A percentile compares a stretch with the other conserved stretches of the same genome.
Conservation (phyloP, 2,797 vertebrate species). For the Lateolabrax maculatus region DNA sequence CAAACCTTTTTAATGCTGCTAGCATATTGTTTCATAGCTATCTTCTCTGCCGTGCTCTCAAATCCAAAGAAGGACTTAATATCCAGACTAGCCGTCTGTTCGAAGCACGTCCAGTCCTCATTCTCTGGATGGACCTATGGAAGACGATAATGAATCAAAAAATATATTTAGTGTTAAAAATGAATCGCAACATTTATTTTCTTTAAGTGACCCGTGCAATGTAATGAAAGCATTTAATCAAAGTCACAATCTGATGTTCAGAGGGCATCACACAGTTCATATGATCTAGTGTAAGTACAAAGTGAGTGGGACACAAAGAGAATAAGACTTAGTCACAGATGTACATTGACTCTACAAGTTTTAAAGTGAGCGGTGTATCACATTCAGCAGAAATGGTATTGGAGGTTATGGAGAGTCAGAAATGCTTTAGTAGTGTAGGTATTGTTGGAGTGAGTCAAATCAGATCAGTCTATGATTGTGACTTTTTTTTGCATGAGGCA, state of each 20-base stretch:
- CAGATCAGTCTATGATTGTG: not conserved
- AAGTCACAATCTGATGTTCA: not conserved
- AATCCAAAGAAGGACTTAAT: constrained; percentile 99
- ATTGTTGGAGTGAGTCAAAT: not conserved
- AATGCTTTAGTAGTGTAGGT: not conserved
- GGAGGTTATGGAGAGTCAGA: not conserved
- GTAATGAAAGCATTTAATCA: too few species aligned
- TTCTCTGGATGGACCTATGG: constrained; percentile 96
- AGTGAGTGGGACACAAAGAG: not conserved
- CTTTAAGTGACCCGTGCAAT: not conserved
- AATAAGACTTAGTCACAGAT: not conserved
- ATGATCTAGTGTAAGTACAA: not conserved
- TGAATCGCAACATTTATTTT: not conserved
- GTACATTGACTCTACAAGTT: not conserved
- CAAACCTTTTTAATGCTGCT: constrained; percentile 91
- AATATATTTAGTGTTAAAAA: not conserved
- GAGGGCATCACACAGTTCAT: not conserved
- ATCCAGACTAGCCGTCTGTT: constrained; percentile 95
- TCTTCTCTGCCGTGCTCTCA: constrained; percentile 96
- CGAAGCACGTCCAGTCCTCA: constrained; percentile 97
- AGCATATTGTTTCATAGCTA: constrained; percentile 97
- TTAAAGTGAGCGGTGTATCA: not conserved
- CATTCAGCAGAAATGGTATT: not conserved
- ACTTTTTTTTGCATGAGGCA: not conserved
- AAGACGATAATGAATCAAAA: not conserved